These are phyloP conservation scores for Labia minor DNA, from an alignment of 2,888 invertebrate genomes.

Conservation along the genomic window DNA sequence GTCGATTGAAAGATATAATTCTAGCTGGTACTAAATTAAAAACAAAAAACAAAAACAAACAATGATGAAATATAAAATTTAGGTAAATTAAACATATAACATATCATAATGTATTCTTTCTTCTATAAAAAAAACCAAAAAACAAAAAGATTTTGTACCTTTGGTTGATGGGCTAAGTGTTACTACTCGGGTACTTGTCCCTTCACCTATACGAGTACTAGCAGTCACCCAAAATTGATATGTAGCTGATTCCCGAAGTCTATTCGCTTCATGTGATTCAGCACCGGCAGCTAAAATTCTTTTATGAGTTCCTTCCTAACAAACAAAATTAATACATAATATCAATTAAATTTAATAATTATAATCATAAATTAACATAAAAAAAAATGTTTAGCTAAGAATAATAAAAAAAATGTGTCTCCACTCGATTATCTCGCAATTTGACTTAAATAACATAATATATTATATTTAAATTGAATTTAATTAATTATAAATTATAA, in stretches of 20 bases:
- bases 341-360: no score
- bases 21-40: conserved; percentile 62
- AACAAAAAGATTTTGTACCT: conserved; percentile 39
- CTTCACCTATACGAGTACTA: conserved; percentile 73
- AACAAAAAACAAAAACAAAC: conserved; percentile 27
- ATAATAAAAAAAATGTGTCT: no score
- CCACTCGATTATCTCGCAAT: no score
- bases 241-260: conserved; percentile 59
- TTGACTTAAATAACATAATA: no score
- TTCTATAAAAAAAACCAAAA: no score
- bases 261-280: conserved; percentile 57
- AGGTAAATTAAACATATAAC: no score
- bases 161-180: conserved; percentile 64
- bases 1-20: conserved; percentile 77
- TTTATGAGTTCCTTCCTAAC: conserved; percentile 62
- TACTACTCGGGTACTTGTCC: conserved; percentile 65
- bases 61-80: neutral
- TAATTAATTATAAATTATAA: no score
- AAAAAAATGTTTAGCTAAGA: no score
- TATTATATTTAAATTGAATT: no score
- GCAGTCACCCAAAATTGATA: conserved; percentile 67
- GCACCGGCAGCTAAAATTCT: conserved; percentile 57
- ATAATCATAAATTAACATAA: no score
- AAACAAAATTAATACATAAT: conserved; percentile 21
- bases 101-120: no score